phyloP scores from a whole-genome alignment of 2,113 vertebrate species.

The Bos indicus region DNA sequence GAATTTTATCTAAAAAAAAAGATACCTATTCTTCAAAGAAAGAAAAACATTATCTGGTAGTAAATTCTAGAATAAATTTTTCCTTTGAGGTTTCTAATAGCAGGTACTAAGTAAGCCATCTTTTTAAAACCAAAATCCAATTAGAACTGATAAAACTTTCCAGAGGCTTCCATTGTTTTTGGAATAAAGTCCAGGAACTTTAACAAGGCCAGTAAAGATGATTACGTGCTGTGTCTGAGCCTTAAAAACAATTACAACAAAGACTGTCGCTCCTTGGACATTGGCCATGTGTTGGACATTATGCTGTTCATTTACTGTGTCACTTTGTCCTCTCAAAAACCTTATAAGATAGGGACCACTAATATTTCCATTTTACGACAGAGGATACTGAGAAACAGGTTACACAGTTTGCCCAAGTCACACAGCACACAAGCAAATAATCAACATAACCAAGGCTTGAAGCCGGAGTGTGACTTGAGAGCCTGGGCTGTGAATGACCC shows the following conservation, averaged over 20 bases:
- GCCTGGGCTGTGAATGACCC: neutral
- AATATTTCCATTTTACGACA: neutral
- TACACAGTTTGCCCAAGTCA: neutral
- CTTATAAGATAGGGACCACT: neutral
- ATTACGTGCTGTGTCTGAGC: neutral
- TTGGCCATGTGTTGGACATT: neutral
- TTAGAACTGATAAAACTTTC: neutral
- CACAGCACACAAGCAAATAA: neutral
- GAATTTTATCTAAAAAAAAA: neutral
- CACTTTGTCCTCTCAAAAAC: neutral
- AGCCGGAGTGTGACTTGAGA: neutral
- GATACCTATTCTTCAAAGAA: neutral
- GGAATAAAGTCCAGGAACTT: neutral
- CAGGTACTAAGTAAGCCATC: neutral
- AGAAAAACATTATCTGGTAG: neutral
- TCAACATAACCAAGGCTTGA: neutral
- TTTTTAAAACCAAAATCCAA: neutral
- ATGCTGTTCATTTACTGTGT: neutral
- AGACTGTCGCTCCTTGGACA: neutral
- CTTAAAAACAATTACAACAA: neutral
- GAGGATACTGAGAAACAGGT: neutral
- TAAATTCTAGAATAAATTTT: slow-evolving; percentile 25
- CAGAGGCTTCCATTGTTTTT: neutral
- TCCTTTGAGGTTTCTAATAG: neutral
- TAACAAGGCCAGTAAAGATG: neutral